Conservation (phyloP, 2,113 vertebrate species). For the Catagonus wagneri region DNA sequence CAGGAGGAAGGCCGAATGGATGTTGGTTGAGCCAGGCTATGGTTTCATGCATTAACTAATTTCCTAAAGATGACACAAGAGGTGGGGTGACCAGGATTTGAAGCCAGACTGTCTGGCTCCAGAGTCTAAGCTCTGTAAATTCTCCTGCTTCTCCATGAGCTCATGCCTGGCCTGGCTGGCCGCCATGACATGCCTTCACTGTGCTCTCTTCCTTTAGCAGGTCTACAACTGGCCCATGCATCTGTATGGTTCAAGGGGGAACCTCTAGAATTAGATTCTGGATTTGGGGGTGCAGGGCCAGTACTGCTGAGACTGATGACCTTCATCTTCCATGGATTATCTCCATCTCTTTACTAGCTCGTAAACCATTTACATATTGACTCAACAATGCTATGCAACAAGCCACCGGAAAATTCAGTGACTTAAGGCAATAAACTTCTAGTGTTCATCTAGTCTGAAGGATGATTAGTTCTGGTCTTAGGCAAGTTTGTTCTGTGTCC, state of each 20-base stretch:
- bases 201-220: neutral
- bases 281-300: neutral
- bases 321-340: neutral
- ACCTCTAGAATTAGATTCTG: neutral
- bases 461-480: neutral
- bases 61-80: neutral
- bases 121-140: neutral
- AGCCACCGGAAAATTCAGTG: neutral
- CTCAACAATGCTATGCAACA: neutral
- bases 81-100: neutral
- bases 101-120: neutral
- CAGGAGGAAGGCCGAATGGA: neutral
- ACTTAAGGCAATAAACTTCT: neutral
- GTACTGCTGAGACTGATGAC: neutral
- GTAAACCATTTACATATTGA: neutral
- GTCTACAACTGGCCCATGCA: neutral
- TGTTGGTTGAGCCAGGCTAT: neutral
- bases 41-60: neutral
- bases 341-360: neutral
- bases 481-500: neutral
- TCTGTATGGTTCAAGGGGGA: neutral
- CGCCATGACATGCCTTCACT: neutral
- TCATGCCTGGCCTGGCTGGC: neutral
- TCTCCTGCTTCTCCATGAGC: neutral
- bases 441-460: neutral